Conservation (phyloP, 1,140 invertebrate species). For the Manduca sexta region DNA sequence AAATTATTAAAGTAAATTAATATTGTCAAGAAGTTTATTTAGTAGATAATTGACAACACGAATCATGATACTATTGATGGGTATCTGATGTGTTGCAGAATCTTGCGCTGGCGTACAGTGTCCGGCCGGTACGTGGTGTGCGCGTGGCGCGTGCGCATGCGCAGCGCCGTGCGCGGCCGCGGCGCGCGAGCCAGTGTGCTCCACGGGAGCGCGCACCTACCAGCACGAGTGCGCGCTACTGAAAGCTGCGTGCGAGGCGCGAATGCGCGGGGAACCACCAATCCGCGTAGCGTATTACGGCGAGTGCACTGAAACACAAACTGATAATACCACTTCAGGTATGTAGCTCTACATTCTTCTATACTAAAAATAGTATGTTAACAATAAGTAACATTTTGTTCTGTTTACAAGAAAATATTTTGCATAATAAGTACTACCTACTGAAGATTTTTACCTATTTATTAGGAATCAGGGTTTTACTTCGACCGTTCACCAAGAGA, state of each 20-base stretch:
- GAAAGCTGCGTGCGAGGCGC: conserved; percentile 77
- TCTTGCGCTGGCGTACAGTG: conserved; percentile 51
- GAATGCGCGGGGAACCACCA: conserved; percentile 53
- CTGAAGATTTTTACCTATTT: background rate
- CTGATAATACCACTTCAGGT: conserved; percentile 35
- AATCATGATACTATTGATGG: no score
- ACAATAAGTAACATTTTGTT: no score
- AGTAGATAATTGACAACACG: no score
- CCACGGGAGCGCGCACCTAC: conserved; percentile 85
- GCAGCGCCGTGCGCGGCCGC: conserved; percentile 36
- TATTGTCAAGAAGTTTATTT: no score
- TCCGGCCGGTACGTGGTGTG: conserved; percentile 54
- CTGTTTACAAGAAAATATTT: no score
- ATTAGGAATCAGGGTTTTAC: no score
- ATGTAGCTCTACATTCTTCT: background rate
- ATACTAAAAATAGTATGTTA: no score
- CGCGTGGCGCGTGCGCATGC: conserved; percentile 58
- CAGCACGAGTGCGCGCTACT: conserved; percentile 89
- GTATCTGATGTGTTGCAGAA: conserved; percentile 26
- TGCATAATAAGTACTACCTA: no score
- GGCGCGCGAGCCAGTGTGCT: conserved; percentile 82
- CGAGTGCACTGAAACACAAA: conserved; percentile 79
- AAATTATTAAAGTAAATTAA: no score
- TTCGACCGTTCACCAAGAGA: background rate
- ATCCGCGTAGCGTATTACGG: conserved; percentile 84